These are phyloP conservation scores for Lobophora halterata DNA, from an alignment of 2,888 invertebrate species.

Conservation along the genomic window DNA sequence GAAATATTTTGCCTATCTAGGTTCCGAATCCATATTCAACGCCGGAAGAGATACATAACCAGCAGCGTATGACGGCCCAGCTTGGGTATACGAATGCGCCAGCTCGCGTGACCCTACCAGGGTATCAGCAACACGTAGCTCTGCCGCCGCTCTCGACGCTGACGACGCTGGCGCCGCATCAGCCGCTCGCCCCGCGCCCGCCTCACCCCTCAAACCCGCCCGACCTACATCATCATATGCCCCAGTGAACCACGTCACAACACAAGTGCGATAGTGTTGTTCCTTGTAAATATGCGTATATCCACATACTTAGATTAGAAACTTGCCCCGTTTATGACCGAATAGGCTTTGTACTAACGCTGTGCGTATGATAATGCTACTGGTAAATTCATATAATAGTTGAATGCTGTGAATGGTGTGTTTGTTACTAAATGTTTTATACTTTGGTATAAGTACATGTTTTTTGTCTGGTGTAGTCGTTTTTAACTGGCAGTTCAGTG, in stretches of 20 bases:
- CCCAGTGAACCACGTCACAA: slow-evolving; percentile 36
- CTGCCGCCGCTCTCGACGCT: slow-evolving; percentile 24
- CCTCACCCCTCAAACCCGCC: slow-evolving; percentile 27
- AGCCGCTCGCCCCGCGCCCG: slow-evolving; percentile 27
- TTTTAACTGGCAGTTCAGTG: too few species aligned
- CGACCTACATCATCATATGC: slow-evolving; percentile 40
- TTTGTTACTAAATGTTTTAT: too few species aligned
- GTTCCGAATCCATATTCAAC: slow-evolving; percentile 46
- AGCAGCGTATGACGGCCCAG: slow-evolving; percentile 44
- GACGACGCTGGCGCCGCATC: slow-evolving; percentile 32
- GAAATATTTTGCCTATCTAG: slow-evolving; percentile 33
- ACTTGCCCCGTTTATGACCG: too few species aligned
- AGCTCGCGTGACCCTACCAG: slow-evolving; percentile 30
- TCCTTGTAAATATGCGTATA: too few species aligned
- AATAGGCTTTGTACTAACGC: too few species aligned
- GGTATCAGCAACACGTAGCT: slow-evolving; percentile 25
- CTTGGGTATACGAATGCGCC: slow-evolving; percentile 39
- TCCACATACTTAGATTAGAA: too few species aligned
- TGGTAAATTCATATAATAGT: too few species aligned
- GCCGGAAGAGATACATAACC: slow-evolving; percentile 44
- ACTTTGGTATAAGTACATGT: too few species aligned
- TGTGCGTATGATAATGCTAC: too few species aligned
- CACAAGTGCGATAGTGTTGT: too few species aligned
- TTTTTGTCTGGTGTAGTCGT: too few species aligned
- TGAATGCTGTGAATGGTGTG: too few species aligned